phyloP scores from a whole-genome alignment of 2,113 vertebrate genomes.

The Gallinago jamesoni region DNA sequence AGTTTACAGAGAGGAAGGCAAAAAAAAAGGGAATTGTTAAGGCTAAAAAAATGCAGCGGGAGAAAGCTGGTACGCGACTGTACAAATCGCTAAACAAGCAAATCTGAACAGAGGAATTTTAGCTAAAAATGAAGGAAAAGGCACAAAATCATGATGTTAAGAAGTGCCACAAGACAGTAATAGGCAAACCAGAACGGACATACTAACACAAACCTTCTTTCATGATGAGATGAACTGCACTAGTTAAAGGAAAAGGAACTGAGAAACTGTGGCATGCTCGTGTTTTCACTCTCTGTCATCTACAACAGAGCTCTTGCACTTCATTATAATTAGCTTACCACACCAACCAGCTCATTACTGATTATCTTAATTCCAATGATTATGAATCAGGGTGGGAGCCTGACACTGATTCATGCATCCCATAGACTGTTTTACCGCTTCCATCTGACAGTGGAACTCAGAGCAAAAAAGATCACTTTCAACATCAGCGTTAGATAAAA shows the following conservation, averaged over 20 bases:
- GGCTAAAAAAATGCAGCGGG: constrained; percentile 17
- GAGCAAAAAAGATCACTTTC: not conserved
- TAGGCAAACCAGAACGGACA: not conserved
- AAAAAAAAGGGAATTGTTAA: constrained; percentile 10
- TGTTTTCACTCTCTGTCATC: constrained; percentile 30
- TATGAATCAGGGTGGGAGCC: constrained; percentile 23
- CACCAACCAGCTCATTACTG: constrained; percentile 36
- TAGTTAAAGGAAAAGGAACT: not conserved
- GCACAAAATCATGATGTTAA: not conserved
- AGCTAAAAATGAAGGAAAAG: not conserved
- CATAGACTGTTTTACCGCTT: not conserved
- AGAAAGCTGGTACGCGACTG: not conserved
- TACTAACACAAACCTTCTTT: not conserved
- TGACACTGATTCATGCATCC: constrained; percentile 24
- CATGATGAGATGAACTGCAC: not conserved
- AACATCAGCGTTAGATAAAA: not conserved
- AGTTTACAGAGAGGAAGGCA: constrained; percentile 27
- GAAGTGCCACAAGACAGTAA: not conserved
- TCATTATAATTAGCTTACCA: constrained; percentile 49
- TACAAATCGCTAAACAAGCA: not conserved
- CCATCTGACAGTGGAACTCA: not conserved
- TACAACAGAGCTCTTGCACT: not conserved
- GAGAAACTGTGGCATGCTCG: not conserved
- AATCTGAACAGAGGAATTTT: not conserved
- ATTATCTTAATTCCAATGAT: constrained; percentile 46